Evolutionary conservation across 2,888 invertebrate species (phyloP).

Genomic region (Plagodis dolabraria): DNA sequence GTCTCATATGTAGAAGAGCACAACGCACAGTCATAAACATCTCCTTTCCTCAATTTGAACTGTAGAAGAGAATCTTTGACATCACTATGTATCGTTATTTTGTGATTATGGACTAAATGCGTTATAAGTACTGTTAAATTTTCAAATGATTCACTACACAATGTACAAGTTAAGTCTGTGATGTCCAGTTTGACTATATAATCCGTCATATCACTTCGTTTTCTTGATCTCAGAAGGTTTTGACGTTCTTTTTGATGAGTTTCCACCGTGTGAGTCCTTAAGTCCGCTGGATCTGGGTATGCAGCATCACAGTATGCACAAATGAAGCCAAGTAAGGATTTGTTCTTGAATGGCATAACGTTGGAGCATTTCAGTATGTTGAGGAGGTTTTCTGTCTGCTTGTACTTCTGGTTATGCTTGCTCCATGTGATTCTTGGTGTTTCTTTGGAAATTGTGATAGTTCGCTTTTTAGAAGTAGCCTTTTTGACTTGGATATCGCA

Average conservation of each 20-base stretch:
- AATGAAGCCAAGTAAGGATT: constrained; percentile 60
- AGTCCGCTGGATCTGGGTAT: constrained; percentile 63
- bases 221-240: constrained; percentile 41
- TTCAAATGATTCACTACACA: constrained; percentile 49
- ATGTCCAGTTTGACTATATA: constrained; percentile 74
- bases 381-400: constrained; percentile 64
- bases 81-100: constrained; percentile 58
- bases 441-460: constrained; percentile 21
- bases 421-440: constrained; percentile 29
- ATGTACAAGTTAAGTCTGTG: constrained; percentile 65
- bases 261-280: constrained; percentile 56
- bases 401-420: constrained; percentile 33
- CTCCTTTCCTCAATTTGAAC: constrained; percentile 69
- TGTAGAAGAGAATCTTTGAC: constrained; percentile 71
- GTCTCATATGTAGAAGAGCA: constrained; percentile 71
- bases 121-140: constrained; percentile 59
- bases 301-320: constrained; percentile 66
- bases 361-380: constrained; percentile 66
- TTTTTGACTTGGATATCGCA: constrained; percentile 33
- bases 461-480: constrained; percentile 53
- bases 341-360: constrained; percentile 66
- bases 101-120: constrained; percentile 62
- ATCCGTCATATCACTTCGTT: constrained; percentile 62
- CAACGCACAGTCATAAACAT: constrained; percentile 65
- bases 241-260: constrained; percentile 58